phyloP scores from a whole-genome alignment of 2,113 vertebrate genomes.

The Gyps fulvus region DNA sequence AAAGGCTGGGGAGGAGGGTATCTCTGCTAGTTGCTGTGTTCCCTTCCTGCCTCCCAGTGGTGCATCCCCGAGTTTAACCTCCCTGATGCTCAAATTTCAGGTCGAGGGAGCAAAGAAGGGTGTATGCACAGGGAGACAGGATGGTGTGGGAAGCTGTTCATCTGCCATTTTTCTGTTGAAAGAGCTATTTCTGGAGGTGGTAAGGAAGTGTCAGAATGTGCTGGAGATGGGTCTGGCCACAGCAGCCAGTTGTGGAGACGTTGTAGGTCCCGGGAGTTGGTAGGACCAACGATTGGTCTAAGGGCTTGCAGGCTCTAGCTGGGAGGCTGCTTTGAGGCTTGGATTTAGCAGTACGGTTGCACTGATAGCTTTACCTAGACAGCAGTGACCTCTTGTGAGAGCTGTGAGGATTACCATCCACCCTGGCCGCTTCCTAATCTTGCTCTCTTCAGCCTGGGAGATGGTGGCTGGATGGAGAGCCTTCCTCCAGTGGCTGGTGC shows the following conservation, averaged over 20 bases:
- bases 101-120: not conserved
- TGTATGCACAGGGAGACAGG: not conserved
- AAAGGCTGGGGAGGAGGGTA: not conserved
- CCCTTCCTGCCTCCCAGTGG: not conserved
- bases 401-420: not conserved
- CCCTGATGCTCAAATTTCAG: accelerated
- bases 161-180: not conserved
- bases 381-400: not conserved
- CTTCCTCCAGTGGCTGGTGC: not conserved
- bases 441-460: not conserved
- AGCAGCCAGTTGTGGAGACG: not conserved
- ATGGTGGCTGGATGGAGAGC: not conserved
- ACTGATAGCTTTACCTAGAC: not conserved
- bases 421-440: not conserved
- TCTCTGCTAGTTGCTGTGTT: not conserved
- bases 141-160: not conserved
- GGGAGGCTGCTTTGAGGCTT: not conserved
- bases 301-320: not conserved
- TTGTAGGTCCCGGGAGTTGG: not conserved
- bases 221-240: not conserved
- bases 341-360: not conserved
- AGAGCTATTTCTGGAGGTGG: not conserved
- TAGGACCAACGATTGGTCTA: no score
- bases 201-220: not conserved
- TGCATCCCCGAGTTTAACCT: no score